These are phyloP conservation scores for Nudaria mundana DNA, from an alignment of 2,888 invertebrate species.

Conservation along the genomic window DNA sequence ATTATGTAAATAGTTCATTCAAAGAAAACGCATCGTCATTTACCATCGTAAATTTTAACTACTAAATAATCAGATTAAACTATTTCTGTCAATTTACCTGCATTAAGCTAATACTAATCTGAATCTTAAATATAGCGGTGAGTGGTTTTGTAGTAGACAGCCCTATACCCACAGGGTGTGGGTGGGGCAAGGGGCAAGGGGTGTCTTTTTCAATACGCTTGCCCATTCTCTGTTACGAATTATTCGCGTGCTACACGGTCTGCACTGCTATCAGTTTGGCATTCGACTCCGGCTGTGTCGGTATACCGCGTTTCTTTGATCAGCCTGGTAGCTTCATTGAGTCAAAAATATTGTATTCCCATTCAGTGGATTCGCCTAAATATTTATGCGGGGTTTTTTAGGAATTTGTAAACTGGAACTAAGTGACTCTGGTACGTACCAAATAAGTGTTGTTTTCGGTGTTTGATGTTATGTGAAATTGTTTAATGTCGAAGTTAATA, in stretches of 20 bases:
- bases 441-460: neutral
- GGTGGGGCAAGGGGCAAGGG: neutral
- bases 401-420: neutral
- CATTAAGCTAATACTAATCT: too few species aligned
- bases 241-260: constrained; percentile 16
- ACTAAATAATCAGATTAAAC: neutral
- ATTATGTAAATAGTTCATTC: too few species aligned
- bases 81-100: too few species aligned
- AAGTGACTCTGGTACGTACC: neutral
- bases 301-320: constrained; percentile 10
- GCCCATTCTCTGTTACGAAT: constrained; percentile 17
- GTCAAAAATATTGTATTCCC: neutral
- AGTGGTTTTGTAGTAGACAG: neutral
- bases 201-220: constrained; percentile 9
- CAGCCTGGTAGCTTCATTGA: constrained; percentile 5
- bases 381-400: constrained; percentile 1
- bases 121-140: neutral
- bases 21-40: too few species aligned
- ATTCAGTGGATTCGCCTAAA: neutral
- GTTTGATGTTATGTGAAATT: neutral
- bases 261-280: constrained; percentile 20
- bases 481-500: neutral
- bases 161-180: constrained; percentile 2
- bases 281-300: constrained; percentile 16
- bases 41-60: too few species aligned